Conservation (phyloP, 2,888 invertebrate species). For the Drosophila parthenogenetica region DNA sequence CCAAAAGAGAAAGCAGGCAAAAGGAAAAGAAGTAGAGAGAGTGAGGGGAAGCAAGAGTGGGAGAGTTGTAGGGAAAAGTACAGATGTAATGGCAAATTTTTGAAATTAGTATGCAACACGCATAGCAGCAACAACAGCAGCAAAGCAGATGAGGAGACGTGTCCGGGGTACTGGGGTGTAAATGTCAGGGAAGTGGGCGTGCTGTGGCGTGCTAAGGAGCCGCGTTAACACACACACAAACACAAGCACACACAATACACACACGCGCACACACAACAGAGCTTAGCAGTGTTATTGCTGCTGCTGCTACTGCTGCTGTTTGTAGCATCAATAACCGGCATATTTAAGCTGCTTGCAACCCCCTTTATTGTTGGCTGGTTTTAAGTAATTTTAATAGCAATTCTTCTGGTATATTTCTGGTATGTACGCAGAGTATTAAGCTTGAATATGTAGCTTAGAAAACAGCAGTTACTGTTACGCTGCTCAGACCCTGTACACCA, state of each 20-base stretch:
- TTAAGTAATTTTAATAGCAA: constrained; percentile 77
- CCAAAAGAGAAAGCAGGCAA: neutral
- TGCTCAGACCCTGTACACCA: neutral
- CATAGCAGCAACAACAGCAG: constrained; percentile 53
- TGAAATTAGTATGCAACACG: constrained; percentile 80
- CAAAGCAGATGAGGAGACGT: constrained; percentile 5
- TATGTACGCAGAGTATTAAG: constrained; percentile 38
- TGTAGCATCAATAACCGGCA: constrained; percentile 68
- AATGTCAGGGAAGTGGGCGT: constrained; percentile 26
- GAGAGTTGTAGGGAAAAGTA: constrained; percentile 57
- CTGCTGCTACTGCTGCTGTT: constrained; percentile 12
- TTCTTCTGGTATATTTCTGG: constrained; percentile 39
- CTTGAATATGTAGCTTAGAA: constrained; percentile 17
- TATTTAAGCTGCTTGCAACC: constrained; percentile 72
- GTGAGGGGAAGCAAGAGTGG: neutral
- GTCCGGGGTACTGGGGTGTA: neutral
- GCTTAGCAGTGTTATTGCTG: constrained; percentile 14
- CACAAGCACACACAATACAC: constrained; percentile 23
- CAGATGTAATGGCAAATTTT: constrained; percentile 80
- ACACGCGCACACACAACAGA: constrained; percentile 20
- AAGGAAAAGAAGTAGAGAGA: neutral
- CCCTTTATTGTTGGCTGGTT: constrained; percentile 67
- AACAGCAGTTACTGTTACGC: constrained; percentile 9
- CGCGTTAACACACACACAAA: constrained; percentile 45
- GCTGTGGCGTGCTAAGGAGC: constrained; percentile 48